phyloP scores from a whole-genome alignment of 2,888 invertebrate species.

The Hirtodrosophila confusa region DNA sequence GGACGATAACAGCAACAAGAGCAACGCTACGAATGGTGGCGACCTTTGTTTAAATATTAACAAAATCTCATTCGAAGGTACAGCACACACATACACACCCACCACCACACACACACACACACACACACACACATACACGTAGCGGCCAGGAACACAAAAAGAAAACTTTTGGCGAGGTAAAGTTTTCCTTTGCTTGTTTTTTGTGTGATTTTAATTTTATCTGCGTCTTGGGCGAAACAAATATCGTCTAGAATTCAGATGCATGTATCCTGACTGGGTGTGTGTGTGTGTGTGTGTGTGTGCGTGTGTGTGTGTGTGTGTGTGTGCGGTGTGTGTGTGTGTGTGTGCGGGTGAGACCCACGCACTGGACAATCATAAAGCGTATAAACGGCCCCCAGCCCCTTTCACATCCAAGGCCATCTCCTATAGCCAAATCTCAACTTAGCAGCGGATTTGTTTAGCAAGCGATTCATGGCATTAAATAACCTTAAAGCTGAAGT shows the following conservation, averaged over 20 bases:
- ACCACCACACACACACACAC: constrained; percentile 12
- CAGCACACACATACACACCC: constrained; percentile 15
- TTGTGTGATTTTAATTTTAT: constrained; percentile 71
- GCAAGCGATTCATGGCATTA: constrained; percentile 18
- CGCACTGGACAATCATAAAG: constrained; percentile 69
- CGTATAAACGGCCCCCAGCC: constrained; percentile 14
- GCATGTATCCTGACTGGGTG: not conserved
- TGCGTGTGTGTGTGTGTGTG: constrained; percentile 9
- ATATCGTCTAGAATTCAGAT: constrained; percentile 41
- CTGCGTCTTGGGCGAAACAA: constrained; percentile 68
- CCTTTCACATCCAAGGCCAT: constrained; percentile 5
- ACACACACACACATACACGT: constrained; percentile 7
- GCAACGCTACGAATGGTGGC: constrained; percentile 39
- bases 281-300: too few species aligned
- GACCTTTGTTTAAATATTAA: constrained; percentile 71
- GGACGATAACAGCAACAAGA: constrained; percentile 50
- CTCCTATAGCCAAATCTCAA: constrained; percentile 22
- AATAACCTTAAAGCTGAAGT: too few species aligned
- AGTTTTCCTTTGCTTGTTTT: constrained; percentile 38
- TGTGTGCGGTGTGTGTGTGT: constrained; percentile 9
- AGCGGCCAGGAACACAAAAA: constrained; percentile 26
- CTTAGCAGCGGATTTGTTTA: constrained; percentile 39
- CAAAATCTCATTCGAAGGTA: constrained; percentile 53
- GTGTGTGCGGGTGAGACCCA: constrained; percentile 11
- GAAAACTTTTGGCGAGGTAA: constrained; percentile 50